phyloP scores from a whole-genome alignment of 2,113 vertebrate genomes.

The Nothocercus nigrocapillus region DNA sequence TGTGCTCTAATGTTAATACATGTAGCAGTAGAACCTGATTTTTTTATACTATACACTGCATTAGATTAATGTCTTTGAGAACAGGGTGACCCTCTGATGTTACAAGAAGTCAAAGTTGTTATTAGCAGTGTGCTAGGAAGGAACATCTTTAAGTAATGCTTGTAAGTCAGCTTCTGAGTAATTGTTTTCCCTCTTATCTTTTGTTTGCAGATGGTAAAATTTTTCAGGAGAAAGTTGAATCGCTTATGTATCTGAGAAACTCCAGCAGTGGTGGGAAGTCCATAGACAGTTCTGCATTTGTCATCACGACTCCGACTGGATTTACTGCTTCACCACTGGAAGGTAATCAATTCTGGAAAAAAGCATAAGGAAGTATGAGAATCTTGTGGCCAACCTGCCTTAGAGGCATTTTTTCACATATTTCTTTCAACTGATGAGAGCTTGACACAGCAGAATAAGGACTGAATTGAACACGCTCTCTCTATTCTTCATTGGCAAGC shows the following conservation, averaged over 20 bases:
- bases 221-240: conserved; percentile 95
- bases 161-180: neutral
- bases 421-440: neutral
- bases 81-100: neutral
- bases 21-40: neutral
- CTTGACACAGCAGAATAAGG: neutral
- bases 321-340: conserved; percentile 80
- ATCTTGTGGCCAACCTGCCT: neutral
- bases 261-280: conserved; percentile 87
- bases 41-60: neutral
- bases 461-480: neutral
- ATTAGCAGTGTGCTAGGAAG: neutral
- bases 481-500: neutral
- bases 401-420: neutral
- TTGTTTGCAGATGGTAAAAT: conserved; percentile 89
- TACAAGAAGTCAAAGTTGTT: neutral
- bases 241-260: conserved; percentile 88
- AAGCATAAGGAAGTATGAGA: neutral
- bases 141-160: neutral
- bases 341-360: conserved; percentile 76
- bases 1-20: neutral
- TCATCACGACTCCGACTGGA: conserved; percentile 82
- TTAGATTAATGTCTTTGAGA: neutral
- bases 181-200: neutral
- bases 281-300: conserved; percentile 80